Conservation (phyloP, 2,888 invertebrate genomes). For the Desoria tigrina region DNA sequence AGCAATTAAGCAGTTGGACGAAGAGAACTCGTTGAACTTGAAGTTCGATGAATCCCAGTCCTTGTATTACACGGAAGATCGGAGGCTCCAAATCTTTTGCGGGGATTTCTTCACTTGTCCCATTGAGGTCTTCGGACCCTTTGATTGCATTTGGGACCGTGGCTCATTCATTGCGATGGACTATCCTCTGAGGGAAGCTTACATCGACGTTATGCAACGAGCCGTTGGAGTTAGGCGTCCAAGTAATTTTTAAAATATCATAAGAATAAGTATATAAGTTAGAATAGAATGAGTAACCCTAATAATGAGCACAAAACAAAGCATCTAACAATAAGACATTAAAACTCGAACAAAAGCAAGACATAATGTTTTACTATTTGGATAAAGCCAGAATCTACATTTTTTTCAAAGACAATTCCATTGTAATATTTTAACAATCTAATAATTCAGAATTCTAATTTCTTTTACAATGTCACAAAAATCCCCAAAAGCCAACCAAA, state of each 20-base stretch:
- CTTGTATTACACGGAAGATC: conserved; percentile 43
- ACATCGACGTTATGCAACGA: conserved; percentile 39
- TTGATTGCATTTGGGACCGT: conserved; percentile 55
- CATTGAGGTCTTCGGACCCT: conserved; percentile 51
- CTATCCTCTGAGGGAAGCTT: conserved; percentile 34
- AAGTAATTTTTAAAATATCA: neutral
- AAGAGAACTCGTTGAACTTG: conserved; percentile 46
- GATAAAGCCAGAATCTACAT: too few species aligned
- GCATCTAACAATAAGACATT: too few species aligned
- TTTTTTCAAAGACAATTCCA: too few species aligned
- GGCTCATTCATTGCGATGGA: conserved; percentile 54
- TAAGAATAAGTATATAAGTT: too few species aligned
- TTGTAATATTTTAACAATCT: too few species aligned
- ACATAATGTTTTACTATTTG: too few species aligned
- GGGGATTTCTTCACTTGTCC: conserved; percentile 53
- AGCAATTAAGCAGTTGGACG: conserved; percentile 48
- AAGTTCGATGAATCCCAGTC: conserved; percentile 33
- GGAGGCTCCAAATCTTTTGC: conserved; percentile 49
- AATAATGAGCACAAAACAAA: too few species aligned
- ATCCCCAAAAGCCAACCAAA: too few species aligned
- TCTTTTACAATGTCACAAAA: too few species aligned
- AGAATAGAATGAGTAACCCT: too few species aligned
- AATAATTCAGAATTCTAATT: too few species aligned
- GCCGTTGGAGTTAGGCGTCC: conserved; percentile 19
- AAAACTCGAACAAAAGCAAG: too few species aligned